Evolutionary conservation across 2,113 vertebrate genomes (phyloP).

Genomic region (Zingel zingel): DNA sequence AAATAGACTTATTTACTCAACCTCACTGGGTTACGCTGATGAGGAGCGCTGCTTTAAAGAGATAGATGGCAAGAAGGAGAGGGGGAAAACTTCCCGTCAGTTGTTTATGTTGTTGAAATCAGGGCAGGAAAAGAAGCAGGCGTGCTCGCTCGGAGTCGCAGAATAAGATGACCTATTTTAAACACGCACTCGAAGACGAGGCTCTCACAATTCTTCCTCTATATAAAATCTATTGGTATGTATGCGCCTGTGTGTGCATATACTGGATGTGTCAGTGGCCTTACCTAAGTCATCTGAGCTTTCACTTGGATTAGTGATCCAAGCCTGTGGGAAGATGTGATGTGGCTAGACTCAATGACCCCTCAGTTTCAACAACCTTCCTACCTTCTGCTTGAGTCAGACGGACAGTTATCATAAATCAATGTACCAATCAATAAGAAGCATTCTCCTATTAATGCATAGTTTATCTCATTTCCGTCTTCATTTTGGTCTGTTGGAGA

Average conservation of each 20-base stretch:
- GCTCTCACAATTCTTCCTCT: slow-evolving; percentile 24
- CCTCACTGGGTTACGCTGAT: slow-evolving; percentile 68
- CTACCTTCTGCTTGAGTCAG: not conserved
- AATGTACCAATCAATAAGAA: slow-evolving; percentile 22
- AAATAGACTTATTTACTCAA: slow-evolving; percentile 75
- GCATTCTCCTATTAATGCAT: not conserved
- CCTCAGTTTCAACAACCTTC: not conserved
- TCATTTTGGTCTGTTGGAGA: slow-evolving; percentile 2
- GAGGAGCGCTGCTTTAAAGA: slow-evolving; percentile 65
- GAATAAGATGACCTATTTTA: slow-evolving; percentile 81
- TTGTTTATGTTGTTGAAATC: slow-evolving; percentile 82
- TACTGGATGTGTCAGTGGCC: not conserved
- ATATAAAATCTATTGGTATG: not conserved
- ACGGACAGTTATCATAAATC: slow-evolving; percentile 34
- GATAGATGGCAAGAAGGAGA: slow-evolving; percentile 33
- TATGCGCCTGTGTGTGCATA: not conserved
- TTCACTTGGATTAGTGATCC: not conserved
- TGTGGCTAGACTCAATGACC: not conserved
- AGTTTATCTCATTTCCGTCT: not conserved
- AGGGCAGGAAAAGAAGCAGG: slow-evolving; percentile 71
- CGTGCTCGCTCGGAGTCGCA: slow-evolving; percentile 41
- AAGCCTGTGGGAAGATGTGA: not conserved
- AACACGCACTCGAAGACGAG: slow-evolving; percentile 50
- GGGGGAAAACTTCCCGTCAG: slow-evolving; percentile 48
- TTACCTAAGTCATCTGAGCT: not conserved